phyloP scores from a whole-genome alignment of 2,888 invertebrate genomes.

The Microctonus brassicae region DNA sequence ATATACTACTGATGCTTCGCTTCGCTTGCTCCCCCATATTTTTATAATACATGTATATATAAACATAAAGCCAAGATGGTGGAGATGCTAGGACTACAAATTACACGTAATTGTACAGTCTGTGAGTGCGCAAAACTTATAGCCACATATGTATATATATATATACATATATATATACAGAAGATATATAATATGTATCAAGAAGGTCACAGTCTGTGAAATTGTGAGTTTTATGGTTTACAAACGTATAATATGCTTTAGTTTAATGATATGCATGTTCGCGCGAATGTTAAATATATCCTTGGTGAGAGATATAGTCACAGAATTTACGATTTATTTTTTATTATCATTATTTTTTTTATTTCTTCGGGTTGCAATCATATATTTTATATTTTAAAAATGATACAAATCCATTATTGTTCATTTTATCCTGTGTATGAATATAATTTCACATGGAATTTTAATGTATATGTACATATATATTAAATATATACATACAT shows the following conservation, averaged over 20 bases:
- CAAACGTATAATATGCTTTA: constrained; percentile 44
- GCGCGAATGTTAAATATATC: constrained; percentile 5
- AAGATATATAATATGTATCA: constrained; percentile 1
- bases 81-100: constrained; percentile 54
- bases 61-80: constrained; percentile 35
- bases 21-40: constrained; percentile 23
- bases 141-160: constrained; percentile 1
- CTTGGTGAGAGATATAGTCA: constrained; percentile 3
- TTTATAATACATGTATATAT: constrained; percentile 25
- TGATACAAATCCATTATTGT: too few relatives aligned
- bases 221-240: constrained; percentile 63
- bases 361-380: background rate
- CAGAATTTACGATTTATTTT: constrained; percentile 1
- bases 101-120: constrained; percentile 61
- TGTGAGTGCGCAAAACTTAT: constrained; percentile 21
- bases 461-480: background rate
- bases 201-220: constrained; percentile 57
- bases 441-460: background rate
- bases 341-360: background rate
- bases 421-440: background rate
- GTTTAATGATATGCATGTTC: constrained; percentile 3
- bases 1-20: constrained; percentile 21
- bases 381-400: background rate
- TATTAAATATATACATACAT: too few relatives aligned
- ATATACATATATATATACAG: too few relatives aligned